Evolutionary conservation across 2,888 invertebrate genomes (phyloP).

Genomic region (Liopterus haemorrhoidalis): DNA sequence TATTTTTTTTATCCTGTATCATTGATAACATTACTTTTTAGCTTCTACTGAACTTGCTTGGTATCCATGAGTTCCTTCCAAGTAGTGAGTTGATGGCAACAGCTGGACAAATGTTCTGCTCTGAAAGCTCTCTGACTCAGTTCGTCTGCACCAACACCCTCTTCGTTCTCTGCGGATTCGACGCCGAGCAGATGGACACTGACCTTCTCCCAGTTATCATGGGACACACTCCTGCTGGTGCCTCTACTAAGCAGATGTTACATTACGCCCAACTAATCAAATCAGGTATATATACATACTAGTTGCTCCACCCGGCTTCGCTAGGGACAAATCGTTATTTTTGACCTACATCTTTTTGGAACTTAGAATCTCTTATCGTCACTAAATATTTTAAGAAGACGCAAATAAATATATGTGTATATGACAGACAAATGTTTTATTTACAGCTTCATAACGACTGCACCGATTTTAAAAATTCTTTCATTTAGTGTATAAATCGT

Average conservation of each 20-base stretch:
- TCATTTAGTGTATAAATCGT: background rate
- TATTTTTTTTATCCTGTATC: too few relatives aligned
- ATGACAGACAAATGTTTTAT: too few relatives aligned
- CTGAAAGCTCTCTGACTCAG: constrained; percentile 23
- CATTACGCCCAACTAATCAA: constrained; percentile 65
- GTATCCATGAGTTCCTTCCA: constrained; percentile 61
- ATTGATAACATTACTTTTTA: too few relatives aligned
- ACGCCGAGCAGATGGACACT: constrained; percentile 38
- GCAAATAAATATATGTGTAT: too few relatives aligned
- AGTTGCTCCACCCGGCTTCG: too few relatives aligned
- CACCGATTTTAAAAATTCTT: background rate
- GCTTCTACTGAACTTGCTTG: constrained; percentile 36
- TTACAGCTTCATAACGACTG: too few relatives aligned
- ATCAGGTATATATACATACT: constrained; percentile 38
- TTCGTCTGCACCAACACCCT: constrained; percentile 38
- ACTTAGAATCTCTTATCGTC: too few relatives aligned
- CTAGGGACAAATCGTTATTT: too few relatives aligned
- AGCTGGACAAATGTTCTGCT: constrained; percentile 12
- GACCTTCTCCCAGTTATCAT: constrained; percentile 36
- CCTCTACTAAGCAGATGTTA: constrained; percentile 59
- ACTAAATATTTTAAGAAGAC: too few relatives aligned
- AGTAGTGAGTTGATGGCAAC: constrained; percentile 47
- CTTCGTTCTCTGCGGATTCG: constrained; percentile 42
- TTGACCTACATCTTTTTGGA: too few relatives aligned
- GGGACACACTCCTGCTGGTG: constrained; percentile 40